Base-by-base conservation (phyloP, 2,113 vertebrate species). In the Paramisgurnus dabryanus region DNA sequence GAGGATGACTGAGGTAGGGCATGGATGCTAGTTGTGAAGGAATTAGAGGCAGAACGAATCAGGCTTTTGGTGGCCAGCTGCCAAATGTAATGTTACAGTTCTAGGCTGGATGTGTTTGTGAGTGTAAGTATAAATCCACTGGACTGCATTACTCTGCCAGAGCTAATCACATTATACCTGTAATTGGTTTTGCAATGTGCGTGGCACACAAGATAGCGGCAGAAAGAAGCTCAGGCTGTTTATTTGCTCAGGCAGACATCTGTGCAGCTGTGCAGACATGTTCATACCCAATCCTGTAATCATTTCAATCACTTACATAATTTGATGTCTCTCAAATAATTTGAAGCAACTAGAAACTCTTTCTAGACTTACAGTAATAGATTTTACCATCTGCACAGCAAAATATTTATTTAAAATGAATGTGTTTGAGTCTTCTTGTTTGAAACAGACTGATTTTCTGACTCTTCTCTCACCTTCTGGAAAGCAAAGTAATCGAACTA, bases 91-190 rank as follows among this genome's bases (percentile, higher is more conserved):
- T 18, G 41, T 15, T 50, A 50, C 49, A 57, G 73, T 75, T 63
- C 65, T 53, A 58, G 22, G 40, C 13, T 80, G 78, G 49, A 49
- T 61, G 60, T 63, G 74, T 78, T 53, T 78, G 53, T 67, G 82
- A 39, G 39, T 77, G 65, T 58, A 69, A 67, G 72, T 72, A 61
- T 55, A 79, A 83, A 83, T 71, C 73, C 67, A 80, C 79, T 86
- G 66, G 78, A 53, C 69, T 67, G 78, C 53, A 55, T 84, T 80
- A 80, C 81, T 82, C 58, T 79, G 77, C 71, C 80, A 81, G 65
- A 40, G 63, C 83, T 87, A 87, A 87, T 82, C 76, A 70, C 67
- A 80, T 82, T 86, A 86, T 63, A 86, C 81, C 79, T 83, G 79
- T 85, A 86, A 85, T 83, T 82, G 80, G 76, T 82, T 80, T 77